Base-by-base conservation (phyloP, 2,797 vertebrate genomes). In the Chaetophractus vellerosus region DNA sequence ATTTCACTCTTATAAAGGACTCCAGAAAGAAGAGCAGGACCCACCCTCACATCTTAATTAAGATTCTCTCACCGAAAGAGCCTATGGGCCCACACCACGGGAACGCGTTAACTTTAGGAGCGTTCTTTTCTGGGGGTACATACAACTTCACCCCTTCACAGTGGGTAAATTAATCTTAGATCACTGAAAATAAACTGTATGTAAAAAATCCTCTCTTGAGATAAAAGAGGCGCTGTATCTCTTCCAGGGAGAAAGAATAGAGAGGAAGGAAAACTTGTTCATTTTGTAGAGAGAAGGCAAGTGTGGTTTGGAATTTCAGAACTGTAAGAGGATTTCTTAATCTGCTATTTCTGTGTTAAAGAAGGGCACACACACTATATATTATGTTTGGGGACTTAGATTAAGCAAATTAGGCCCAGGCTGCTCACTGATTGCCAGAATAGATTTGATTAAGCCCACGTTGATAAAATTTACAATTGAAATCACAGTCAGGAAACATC, bases 391-490 rank as follows among this genome's bases (percentile, higher is more conserved):
- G 50, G 21, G 15, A 36, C 41, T 94, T 74, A 45, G 45, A 71
- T 79, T 86, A 57, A 89, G 59, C 31, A 89, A 66, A 91, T 89
- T 82, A 91, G 78, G 31, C 33, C 9, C 52, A 52, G 15, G 6
- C 26, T 78, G 19, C 57, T 80, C 31, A 28, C 57, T 74, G 89
- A 71, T 80, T 26, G 31, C 76, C n/a, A 18, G 59, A 31, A 19
- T 63, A 19, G 90, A 61, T 88, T 66, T 72, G 66, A 87, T 75
- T 85, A 86, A 80, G 36, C 45, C 76, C 31, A 57, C 38, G 19
- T 48, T 86, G 59, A 45, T 89, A 91, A 75, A 74, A 91, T 91
- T 75, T 91, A 48, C 84, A 61, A 6, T 61, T 55, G 45, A 88
- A 64, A 75, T 83, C 28, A 50, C 26, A 16, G 57, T 86, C 28